Evolutionary conservation across 2,888 invertebrate genomes (phyloP).

Genomic region (Oscheius sp.): DNA sequence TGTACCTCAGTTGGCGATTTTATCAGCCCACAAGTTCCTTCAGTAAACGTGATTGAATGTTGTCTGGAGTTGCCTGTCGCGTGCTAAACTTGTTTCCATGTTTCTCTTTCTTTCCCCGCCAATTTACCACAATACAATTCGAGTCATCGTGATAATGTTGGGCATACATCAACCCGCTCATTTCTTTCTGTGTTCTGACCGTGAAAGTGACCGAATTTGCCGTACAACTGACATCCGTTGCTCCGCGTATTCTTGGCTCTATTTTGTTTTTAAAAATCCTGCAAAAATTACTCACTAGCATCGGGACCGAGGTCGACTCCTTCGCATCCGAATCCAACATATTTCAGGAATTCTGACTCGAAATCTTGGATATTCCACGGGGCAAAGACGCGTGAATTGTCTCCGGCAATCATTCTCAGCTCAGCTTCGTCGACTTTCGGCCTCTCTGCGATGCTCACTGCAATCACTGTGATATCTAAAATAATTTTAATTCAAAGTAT

Average conservation of each 20-base stretch:
- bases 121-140: slow-evolving; percentile 56
- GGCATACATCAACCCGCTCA: slow-evolving; percentile 69
- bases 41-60: slow-evolving; percentile 63
- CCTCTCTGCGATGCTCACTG: slow-evolving; percentile 64
- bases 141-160: slow-evolving; percentile 65
- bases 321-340: slow-evolving; percentile 70
- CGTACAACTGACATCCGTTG: slow-evolving; percentile 68
- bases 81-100: slow-evolving; percentile 33
- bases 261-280: background rate
- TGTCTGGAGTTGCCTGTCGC: slow-evolving; percentile 61
- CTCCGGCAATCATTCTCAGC: slow-evolving; percentile 63
- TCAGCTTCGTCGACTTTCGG: slow-evolving; percentile 67
- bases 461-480: slow-evolving; percentile 61
- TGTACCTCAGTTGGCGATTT: slow-evolving; percentile 60
- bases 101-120: background rate
- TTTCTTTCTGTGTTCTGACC: slow-evolving; percentile 66
- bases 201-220: slow-evolving; percentile 67
- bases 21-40: slow-evolving; percentile 64
- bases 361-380: slow-evolving; percentile 66
- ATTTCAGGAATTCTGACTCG: slow-evolving; percentile 66
- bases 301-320: slow-evolving; percentile 65
- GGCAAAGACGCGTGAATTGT: slow-evolving; percentile 62
- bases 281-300: slow-evolving; percentile 50
- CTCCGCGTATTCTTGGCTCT: slow-evolving; percentile 68
- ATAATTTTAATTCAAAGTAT: background rate